These are phyloP conservation scores for Turdus rufiventris DNA, from an alignment of 2,113 vertebrate genomes.

Conservation along the genomic window DNA sequence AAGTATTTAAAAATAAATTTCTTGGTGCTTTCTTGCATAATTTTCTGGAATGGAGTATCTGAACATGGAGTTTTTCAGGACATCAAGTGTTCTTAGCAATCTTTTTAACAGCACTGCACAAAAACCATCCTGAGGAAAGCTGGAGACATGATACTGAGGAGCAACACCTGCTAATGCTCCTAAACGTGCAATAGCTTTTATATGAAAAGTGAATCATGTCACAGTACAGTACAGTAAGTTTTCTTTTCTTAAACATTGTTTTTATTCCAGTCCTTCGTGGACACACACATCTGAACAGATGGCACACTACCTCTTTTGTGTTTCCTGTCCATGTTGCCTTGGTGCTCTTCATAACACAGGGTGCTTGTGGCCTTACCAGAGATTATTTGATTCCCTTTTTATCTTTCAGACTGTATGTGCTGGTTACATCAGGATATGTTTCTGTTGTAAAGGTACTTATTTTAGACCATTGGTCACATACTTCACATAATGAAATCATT, in stretches of 20 bases:
- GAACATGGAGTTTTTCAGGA: constrained; percentile 67
- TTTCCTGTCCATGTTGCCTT: constrained; percentile 73
- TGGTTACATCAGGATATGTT: constrained; percentile 88
- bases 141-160: constrained; percentile 70
- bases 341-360: constrained; percentile 71
- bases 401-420: constrained; percentile 85
- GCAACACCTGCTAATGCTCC: constrained; percentile 78
- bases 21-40: constrained; percentile 71
- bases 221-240: constrained; percentile 58
- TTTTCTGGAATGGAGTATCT: constrained; percentile 62
- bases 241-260: constrained; percentile 72
- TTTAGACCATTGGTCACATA: constrained; percentile 75
- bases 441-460: constrained; percentile 80
- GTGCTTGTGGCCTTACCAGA: constrained; percentile 74
- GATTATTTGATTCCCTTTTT: constrained; percentile 62
- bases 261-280: constrained; percentile 71
- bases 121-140: constrained; percentile 62
- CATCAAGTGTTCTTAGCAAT: constrained; percentile 43
- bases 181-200: constrained; percentile 83
- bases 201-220: constrained; percentile 70
- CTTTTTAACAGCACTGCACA: constrained; percentile 38
- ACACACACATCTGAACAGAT: constrained; percentile 81
- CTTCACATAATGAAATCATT: constrained; percentile 74
- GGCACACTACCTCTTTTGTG: constrained; percentile 92
- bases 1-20: constrained; percentile 62